Percentiles rank a stretch among this genome's conserved stretches.
Conservation (phyloP, 2,113 vertebrate genomes). For the Boleophthalmus pectinirostris region DNA sequence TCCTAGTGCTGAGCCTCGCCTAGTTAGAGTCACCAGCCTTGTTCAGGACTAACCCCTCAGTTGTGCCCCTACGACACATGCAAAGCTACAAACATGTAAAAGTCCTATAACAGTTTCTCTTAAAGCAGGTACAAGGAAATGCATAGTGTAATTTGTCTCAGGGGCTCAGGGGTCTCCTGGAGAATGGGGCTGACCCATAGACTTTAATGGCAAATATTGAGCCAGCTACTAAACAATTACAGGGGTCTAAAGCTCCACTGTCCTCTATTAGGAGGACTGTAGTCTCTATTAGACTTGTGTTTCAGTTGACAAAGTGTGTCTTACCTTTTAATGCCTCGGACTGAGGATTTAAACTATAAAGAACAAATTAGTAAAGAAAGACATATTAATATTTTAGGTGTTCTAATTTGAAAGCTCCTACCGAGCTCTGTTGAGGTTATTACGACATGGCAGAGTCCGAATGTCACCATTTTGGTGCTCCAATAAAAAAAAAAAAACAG, state of each 20-base stretch:
- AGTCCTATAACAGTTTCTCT: neutral
- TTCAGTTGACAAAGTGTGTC: constrained; percentile 67
- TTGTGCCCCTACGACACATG: constrained; percentile 1
- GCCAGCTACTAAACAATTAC: constrained; percentile 60
- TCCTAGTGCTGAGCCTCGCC: constrained; percentile 70
- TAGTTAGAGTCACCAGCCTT: constrained; percentile 52
- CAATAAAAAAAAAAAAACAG: constrained; percentile 18
- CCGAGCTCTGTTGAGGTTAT: constrained; percentile 40
- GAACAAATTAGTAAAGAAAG: constrained; percentile 55
- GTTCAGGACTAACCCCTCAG: constrained; percentile 33
- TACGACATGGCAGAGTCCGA: constrained; percentile 60
- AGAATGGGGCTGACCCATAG: constrained; percentile 38
- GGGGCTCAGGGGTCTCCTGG: constrained; percentile 16
- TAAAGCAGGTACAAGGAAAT: constrained; percentile 3
- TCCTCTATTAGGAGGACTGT: constrained; percentile 54
- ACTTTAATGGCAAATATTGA: constrained; percentile 61
- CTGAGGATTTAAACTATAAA: constrained; percentile 49
- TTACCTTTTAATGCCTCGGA: constrained; percentile 57
- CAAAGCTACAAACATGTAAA: neutral
- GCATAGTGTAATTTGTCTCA: neutral
- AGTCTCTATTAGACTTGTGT: constrained; percentile 60
- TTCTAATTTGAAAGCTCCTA: constrained; percentile 30
- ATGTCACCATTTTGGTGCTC: constrained; percentile 61
- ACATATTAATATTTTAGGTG: constrained; percentile 35
- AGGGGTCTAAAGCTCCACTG: constrained; percentile 55